Base-by-base conservation (phyloP, 1,140 invertebrate genomes). In the Cotesia vestalis region DNA sequence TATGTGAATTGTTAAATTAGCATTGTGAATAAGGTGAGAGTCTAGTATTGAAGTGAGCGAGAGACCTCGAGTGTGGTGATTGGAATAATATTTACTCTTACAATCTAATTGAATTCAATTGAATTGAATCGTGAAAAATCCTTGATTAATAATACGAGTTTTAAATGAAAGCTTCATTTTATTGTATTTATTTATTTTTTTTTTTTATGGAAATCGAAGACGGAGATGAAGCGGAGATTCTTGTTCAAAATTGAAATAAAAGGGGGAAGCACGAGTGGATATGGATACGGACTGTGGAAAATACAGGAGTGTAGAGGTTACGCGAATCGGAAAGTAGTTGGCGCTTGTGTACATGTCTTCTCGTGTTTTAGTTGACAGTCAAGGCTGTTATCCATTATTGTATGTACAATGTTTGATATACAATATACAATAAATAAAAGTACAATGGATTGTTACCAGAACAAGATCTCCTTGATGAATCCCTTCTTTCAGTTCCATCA, bases 281-380 rank as follows among this genome's bases (percentile, higher is more conserved):
- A 27, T 27, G 27, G 2, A 27, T 27, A 27, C 27, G 27, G 27
- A 27, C 27, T 27, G 17, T n/a, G 12, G 53, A 55, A 17, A 55
- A 55, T 3, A n/a, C 4, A 14, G 9, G 17, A 55, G 4, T 14
- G 53, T 12, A 55, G n/a, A n/a, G 53, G 53, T 55, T 59, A 59
- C 8, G 20, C 20, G 9, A 20, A 27, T 20, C 57, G 2, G 57
- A 59, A 59, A 59, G 57, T 59, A 59, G 57, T 20, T 59, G 57
- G 57, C 57, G 57, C 57, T 17, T 38, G 6, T 9, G 40, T 27
- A 40, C 59, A 46, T 46, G 40, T 46, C 40, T 46, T 46, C 40
- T 46, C 11, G 20, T 14, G 46, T 62, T 62, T 12, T n/a, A 46
- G 68, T 63, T 70, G 68, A 70, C 68, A 70, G 68, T 70, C 68